Percentiles rank a stretch among this genome's conserved stretches.
phyloP scores from a whole-genome alignment of 1,140 invertebrate species.

The Monochamus saltuarius region DNA sequence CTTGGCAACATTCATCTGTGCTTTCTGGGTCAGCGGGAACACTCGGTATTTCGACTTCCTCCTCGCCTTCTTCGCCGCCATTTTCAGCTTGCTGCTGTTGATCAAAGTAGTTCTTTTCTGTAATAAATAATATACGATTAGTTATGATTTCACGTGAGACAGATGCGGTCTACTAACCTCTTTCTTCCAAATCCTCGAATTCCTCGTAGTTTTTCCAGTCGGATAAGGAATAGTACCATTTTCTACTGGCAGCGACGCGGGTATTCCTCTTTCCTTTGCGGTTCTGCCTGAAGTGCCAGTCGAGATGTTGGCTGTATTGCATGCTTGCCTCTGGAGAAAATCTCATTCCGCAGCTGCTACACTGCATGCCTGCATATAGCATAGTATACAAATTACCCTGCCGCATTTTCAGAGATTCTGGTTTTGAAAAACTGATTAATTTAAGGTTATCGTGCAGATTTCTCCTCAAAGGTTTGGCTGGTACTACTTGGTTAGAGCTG shows the following conservation, averaged over 20 bases:
- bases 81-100: slow-evolving; percentile 59
- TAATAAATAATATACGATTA: slow-evolving; percentile 23
- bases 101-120: slow-evolving; percentile 88
- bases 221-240: slow-evolving; percentile 86
- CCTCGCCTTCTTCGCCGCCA: slow-evolving; percentile 52
- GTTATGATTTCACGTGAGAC: neutral
- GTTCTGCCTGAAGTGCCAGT: slow-evolving; percentile 97
- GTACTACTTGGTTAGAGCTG: neutral
- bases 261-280: slow-evolving; percentile 81
- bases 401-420: slow-evolving; percentile 74
- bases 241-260: slow-evolving; percentile 76
- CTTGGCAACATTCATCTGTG: slow-evolving; percentile 70
- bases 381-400: slow-evolving; percentile 66
- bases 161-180: slow-evolving; percentile 60
- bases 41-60: slow-evolving; percentile 60
- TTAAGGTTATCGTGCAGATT: slow-evolving; percentile 51
- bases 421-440: slow-evolving; percentile 64
- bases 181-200: slow-evolving; percentile 88
- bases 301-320: slow-evolving; percentile 88
- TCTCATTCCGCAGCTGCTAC: slow-evolving; percentile 82
- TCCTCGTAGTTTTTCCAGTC: slow-evolving; percentile 96
- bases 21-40: slow-evolving; percentile 61
- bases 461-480: neutral
- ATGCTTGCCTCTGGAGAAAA: slow-evolving; percentile 86
- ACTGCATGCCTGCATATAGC: slow-evolving; percentile 89